Evolutionary conservation across 2,797 vertebrate genomes (phyloP).

Genomic region (Danio choprae): DNA sequence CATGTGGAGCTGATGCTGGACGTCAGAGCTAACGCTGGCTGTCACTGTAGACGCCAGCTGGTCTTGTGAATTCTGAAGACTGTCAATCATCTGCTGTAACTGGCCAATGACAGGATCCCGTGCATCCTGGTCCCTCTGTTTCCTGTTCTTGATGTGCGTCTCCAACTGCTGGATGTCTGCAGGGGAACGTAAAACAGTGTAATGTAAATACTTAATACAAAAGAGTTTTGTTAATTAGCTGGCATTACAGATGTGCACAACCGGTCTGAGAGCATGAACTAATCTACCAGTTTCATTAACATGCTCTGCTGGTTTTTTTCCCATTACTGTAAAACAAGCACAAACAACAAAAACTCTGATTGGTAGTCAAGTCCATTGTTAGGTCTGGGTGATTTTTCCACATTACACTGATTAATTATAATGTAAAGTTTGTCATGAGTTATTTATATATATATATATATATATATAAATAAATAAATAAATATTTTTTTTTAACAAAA

Average conservation of each 20-base stretch:
- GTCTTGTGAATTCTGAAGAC: slow-evolving; percentile 87
- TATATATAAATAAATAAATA: too few relatives aligned
- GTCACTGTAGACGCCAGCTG: slow-evolving; percentile 87
- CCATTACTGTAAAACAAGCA: slow-evolving; percentile 9
- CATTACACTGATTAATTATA: too few relatives aligned
- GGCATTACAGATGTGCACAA: slow-evolving; percentile 10
- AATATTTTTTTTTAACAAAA: too few relatives aligned
- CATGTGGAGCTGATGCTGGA: slow-evolving; percentile 94
- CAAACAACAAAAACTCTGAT: background rate
- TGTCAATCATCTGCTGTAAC: slow-evolving; percentile 87
- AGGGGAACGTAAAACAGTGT: background rate
- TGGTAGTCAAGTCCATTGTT: background rate
- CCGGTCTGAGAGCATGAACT: background rate
- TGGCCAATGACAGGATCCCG: slow-evolving; percentile 87
- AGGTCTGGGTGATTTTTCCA: too few relatives aligned
- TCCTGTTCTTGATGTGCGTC: slow-evolving; percentile 87
- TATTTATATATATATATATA: too few relatives aligned
- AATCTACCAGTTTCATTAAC: slow-evolving; percentile 14
- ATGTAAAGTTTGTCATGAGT: too few relatives aligned
- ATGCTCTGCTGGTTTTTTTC: slow-evolving; percentile 1
- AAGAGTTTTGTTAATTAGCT: background rate
- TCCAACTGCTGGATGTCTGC: slow-evolving; percentile 95
- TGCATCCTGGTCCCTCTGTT: slow-evolving; percentile 88
- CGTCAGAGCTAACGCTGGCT: slow-evolving; percentile 85
- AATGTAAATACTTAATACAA: background rate